Base-by-base conservation (phyloP, 1,140 invertebrate genomes). In the Schlechtendalia chinensis region DNA sequence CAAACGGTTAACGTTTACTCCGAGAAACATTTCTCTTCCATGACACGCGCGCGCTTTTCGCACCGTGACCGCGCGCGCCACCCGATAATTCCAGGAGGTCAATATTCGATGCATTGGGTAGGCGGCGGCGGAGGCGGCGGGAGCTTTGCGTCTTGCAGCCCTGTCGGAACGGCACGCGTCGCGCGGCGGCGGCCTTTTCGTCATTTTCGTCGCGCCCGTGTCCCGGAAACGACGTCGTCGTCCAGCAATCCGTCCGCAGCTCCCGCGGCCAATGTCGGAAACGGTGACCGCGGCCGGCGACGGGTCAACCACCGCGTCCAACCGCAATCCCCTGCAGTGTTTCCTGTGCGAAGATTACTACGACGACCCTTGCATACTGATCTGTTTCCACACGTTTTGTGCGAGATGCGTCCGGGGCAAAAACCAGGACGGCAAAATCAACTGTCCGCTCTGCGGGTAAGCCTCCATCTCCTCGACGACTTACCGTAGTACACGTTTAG, bases 381-480 rank as follows among this genome's bases (percentile, higher is more conserved):
- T 87, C 47, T 92, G 91, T 84, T 92, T 89, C 83, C 91, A 92
- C 84, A 90, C 90, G 14, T 91, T 91, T 84, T 92, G 91, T 85
- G 87, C 90, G 10, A 86, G 89, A 74, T 92, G 91, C 84, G 84
- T 91, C 47, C 87, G 88, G 65, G 89, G 88, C 54, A 86, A 89
- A 72, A 88, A 89, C 80, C 85, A 89, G 75, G 90, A 91, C 83
- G 86, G 88, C 69, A 89, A 90, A 83, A 84, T 91, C 53, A 85
- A 87, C 74, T 92, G 91, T 85, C 90, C 90, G 17, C 87, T 90
- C 81, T 92, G 91, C 86, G 89, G 90, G 91, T 92, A 86, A 87
- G 86, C 85, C 32, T 39, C 32, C 3, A 4, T 39, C 32, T 39
- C 8, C 32, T 4, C 32, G 8, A 4, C 32, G 8, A 39, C 32